Evolutionary conservation across 2,888 invertebrate genomes (phyloP).

Genomic region (Synanthedon tipuliformis): DNA sequence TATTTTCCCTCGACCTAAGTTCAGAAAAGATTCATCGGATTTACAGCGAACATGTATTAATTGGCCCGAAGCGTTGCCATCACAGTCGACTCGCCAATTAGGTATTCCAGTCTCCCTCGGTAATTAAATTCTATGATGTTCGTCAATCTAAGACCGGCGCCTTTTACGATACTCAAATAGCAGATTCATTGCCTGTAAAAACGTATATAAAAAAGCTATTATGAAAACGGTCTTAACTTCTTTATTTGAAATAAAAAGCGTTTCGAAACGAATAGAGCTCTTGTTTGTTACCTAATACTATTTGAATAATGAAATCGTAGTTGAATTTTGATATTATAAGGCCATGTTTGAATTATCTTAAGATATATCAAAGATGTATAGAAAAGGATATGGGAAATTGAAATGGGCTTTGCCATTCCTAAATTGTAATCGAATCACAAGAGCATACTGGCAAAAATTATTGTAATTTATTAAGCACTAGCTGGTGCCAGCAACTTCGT

Average conservation of each 20-base stretch:
- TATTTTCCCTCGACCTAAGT: conserved; percentile 13
- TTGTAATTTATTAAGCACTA: too few relatives aligned
- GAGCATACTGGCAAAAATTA: too few relatives aligned
- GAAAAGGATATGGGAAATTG: too few relatives aligned
- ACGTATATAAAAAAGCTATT: conserved; percentile 34
- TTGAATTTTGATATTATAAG: too few relatives aligned
- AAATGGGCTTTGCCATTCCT: too few relatives aligned
- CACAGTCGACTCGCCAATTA: conserved; percentile 59
- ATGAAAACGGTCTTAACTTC: conserved; percentile 11
- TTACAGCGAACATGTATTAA: conserved; percentile 59
- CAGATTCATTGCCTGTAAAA: conserved; percentile 56
- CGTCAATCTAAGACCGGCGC: conserved; percentile 60
- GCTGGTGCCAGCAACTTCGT: too few relatives aligned
- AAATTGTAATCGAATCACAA: too few relatives aligned
- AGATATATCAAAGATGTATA: too few relatives aligned
- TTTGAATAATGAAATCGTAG: neutral
- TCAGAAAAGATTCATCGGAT: conserved; percentile 31
- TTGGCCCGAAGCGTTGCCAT: conserved; percentile 53
- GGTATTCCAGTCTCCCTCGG: conserved; percentile 48
- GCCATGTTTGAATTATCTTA: too few relatives aligned
- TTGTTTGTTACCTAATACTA: neutral
- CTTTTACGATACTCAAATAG: conserved; percentile 61
- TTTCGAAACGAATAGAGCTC: too few relatives aligned
- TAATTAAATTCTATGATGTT: conserved; percentile 65
- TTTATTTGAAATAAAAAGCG: too few relatives aligned